These are phyloP conservation scores for Acrocephalus scirpaceus DNA, from an alignment of 2,797 vertebrate species.

Conservation along the genomic window DNA sequence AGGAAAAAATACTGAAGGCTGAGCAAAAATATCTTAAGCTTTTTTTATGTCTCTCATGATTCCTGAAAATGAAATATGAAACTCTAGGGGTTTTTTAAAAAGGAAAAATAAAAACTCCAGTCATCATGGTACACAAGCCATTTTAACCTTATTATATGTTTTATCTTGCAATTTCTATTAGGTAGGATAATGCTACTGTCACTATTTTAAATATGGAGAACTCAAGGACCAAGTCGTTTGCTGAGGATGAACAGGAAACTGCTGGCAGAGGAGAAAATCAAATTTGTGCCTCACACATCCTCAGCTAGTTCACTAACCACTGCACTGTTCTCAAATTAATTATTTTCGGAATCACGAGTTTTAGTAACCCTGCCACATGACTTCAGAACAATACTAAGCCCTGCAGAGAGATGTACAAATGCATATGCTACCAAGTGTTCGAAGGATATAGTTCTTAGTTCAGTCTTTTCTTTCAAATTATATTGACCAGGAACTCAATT, in stretches of 20 bases:
- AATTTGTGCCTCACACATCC: not conserved
- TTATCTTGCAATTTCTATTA: not conserved
- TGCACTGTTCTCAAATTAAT: not conserved
- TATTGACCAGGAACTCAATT: not conserved
- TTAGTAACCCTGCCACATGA: not conserved
- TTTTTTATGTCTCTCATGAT: not conserved
- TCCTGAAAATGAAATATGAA: not conserved
- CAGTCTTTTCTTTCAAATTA: not conserved
- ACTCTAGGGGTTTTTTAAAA: not conserved
- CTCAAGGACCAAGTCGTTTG: not conserved
- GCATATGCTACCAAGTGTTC: not conserved
- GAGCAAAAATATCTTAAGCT: not conserved
- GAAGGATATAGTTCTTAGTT: not conserved
- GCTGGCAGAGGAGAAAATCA: not conserved
- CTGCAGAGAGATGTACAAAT: not conserved
- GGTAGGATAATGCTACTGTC: not conserved
- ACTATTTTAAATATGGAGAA: not conserved
- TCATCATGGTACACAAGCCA: not conserved
- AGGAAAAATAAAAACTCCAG: not conserved
- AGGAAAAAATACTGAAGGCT: not conserved
- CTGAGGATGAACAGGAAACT: not conserved
- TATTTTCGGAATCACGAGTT: not conserved
- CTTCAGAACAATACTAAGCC: not conserved
- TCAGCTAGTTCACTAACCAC: not conserved
- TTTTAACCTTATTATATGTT: not conserved